These are phyloP conservation scores for Cettia cetti DNA, from an alignment of 2,113 vertebrate genomes.

Conservation along the genomic window DNA sequence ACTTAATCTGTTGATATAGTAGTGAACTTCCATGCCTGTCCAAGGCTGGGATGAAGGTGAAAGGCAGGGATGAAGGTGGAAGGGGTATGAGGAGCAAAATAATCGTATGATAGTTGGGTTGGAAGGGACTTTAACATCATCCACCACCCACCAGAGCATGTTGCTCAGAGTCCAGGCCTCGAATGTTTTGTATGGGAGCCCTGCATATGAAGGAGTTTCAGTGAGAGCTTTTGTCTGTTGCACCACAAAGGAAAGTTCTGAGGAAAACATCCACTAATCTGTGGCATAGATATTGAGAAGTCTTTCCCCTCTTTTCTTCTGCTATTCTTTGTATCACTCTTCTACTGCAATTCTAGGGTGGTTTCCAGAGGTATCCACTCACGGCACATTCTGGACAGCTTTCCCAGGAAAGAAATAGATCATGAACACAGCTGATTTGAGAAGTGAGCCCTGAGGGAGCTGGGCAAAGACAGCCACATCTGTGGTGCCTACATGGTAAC, in stretches of 20 bases:
- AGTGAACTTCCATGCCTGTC: not conserved
- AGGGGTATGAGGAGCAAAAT: not conserved
- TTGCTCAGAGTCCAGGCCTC: not conserved
- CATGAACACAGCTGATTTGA: not conserved
- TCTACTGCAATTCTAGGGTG: not conserved
- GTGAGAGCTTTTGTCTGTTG: not conserved
- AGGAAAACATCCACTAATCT: not conserved
- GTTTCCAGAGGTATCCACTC: not conserved
- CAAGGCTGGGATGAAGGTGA: not conserved
- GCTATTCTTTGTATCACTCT: not conserved
- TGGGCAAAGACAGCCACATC: not conserved
- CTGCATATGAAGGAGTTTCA: not conserved
- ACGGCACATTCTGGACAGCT: not conserved
- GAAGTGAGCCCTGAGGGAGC: not conserved
- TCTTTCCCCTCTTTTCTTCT: not conserved
- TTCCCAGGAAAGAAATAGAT: not conserved
- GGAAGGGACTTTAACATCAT: not conserved
- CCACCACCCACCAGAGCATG: too few relatives aligned
- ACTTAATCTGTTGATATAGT: not conserved
- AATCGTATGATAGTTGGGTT: not conserved
- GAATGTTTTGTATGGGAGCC: not conserved
- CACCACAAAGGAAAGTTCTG: not conserved
- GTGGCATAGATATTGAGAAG: not conserved
- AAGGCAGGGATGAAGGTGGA: not conserved
- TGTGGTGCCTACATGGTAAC: not conserved